A percentile compares a stretch with the other conserved stretches of the same genome.
These are phyloP conservation scores for Echeneis naucrates DNA, from an alignment of 2,797 vertebrate genomes.

Conservation along the genomic window DNA sequence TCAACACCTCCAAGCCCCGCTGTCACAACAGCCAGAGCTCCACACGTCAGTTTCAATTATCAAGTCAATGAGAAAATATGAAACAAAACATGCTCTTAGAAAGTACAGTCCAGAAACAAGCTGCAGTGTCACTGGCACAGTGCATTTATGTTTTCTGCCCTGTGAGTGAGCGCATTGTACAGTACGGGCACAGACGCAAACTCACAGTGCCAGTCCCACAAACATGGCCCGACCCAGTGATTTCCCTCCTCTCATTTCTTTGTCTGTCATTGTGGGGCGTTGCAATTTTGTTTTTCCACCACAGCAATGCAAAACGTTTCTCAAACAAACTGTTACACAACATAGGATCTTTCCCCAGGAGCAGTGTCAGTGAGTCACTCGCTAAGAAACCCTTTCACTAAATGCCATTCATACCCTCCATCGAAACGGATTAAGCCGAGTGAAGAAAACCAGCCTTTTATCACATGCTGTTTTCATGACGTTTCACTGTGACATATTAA, in stretches of 20 bases:
- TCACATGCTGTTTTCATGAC: conserved; percentile 49
- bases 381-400: conserved; percentile 14
- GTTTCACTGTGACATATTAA: conserved; percentile 37
- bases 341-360: background rate
- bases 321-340: background rate
- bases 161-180: background rate
- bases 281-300: background rate
- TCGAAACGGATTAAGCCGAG: conserved; percentile 26
- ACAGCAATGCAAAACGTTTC: background rate
- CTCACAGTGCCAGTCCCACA: background rate
- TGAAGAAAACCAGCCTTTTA: conserved; percentile 27
- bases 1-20: conserved; percentile 5
- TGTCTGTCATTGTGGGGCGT: background rate
- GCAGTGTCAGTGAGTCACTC: background rate
- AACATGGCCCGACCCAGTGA: background rate
- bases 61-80: background rate
- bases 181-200: background rate
- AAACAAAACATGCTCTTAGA: conserved; percentile 1
- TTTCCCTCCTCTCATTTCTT: background rate
- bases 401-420: conserved; percentile 10
- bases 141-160: background rate
- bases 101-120: background rate
- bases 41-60: background rate
- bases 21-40: conserved; percentile 3
- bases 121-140: background rate